Evolutionary conservation across 1,140 invertebrate species (phyloP), one percentile per base, ranked within the genome.

Genomic region (Tachypleus tridentatus): DNA sequence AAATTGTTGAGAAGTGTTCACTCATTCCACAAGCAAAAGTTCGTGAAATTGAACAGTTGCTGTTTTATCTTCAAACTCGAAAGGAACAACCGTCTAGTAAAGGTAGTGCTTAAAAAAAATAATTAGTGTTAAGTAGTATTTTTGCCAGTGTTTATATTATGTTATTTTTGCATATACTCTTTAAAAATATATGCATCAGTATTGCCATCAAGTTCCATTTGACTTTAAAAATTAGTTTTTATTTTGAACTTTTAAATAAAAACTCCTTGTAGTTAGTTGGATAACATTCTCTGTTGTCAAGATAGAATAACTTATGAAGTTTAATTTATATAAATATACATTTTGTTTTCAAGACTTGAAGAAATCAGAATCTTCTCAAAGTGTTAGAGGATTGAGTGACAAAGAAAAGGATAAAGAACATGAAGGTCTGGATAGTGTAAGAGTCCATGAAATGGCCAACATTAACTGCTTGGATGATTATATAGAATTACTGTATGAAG

Each of bases 401-500:
- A 47, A 29, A 58, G 75, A 74, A 49, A 77, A 76, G 60, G 73
- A 74, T 51, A 72, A 73, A 62, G 74, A 78, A 5, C 74, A 73
- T 10, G 51, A 58, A 51, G 68, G 68, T 49, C 72, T 69, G 66
- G 77, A 76, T 65, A 72, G 73, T 6, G 75, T 74, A 51, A 75
- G 79, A 64, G 74, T 77, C 51, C 74, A 77, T 69, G 79, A 80
- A 66, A 71, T 91, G 61, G 88, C 89, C 71, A 87, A 87, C 75
- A 83, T 97, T 59, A 80, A 78, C 71, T 76, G 78, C 70, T 70
- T 82, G n/a, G 91, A 97, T 74, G 86, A 87, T 71, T 99, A 99
- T 77, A 87, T 98, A 57, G 96, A 98, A 78, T 79, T 98, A 65
- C 78, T 99, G 4, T 99, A 99, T 77, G 97, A 99, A 79, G 93